Base-by-base conservation (phyloP, 2,888 invertebrate species). In the Boloria euphrosyne region DNA sequence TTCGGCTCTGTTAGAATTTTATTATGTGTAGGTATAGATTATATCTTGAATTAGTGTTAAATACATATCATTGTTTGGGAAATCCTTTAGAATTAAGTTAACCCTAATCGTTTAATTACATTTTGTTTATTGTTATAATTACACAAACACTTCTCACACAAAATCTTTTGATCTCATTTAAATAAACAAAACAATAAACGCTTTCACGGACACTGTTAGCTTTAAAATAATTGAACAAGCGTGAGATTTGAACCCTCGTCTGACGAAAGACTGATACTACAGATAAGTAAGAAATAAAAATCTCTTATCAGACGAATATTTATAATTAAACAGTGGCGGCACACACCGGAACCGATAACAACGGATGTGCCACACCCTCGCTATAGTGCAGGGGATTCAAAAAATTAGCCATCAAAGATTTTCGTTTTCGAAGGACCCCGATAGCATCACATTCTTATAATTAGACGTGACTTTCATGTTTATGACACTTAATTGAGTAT, bases 321-420 rank as follows among this genome's bases (percentile, higher is more conserved):
- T 71, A 67, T 75, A 78, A 78, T 79, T 78, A 78, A 79, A 79
- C 76, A 78, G 77, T 76, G 76, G 79, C 76, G 58, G 63, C 63
- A 66, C 68, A 74, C 67, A 74, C 76, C 78, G 82, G 81, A 81
- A 81, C 74, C 75, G 81, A 81, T 81, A 81, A 78, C 70, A 70
- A 74, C 79, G 81, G 81, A 81, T 76, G 76, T 65, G 53, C 72
- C 76, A 74, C 79, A 75, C 79, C 80, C 76, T 70, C 70, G 53
- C 61, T 71, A 73, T 47, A 55, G 53, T 73, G 74, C 66, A 49
- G 65, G 66, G 58, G 69, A 69, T 70, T 68, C 59, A 62, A 66
- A 66, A 66, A 66, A 66, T 68, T 49, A 52, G 52, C 44, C 52
- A 64, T 50, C 18, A 51, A 66, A 51, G 60, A 62, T 55, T 47